These are phyloP conservation scores for Dryomyza anilis DNA, from an alignment of 2,888 invertebrate genomes.

Conservation along the genomic window DNA sequence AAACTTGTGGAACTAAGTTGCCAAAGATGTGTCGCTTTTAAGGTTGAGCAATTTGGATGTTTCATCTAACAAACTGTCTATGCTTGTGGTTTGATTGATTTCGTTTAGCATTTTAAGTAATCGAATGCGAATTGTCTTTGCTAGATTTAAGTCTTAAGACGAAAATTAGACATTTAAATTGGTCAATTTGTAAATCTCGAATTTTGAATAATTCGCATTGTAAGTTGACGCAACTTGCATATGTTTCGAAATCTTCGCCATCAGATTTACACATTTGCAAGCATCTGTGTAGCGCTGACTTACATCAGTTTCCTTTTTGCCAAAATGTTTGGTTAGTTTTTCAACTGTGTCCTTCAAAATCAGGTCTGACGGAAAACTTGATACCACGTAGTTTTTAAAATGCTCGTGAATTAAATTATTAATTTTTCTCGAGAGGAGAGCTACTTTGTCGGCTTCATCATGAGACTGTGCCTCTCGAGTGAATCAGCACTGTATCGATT, in stretches of 20 bases:
- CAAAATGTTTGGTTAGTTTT: not conserved
- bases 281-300: not conserved
- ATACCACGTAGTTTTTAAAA: too few species aligned
- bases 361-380: too few species aligned
- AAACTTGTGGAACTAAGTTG: too few species aligned
- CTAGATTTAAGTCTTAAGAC: not conserved
- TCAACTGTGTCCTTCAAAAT: too few species aligned
- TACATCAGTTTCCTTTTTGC: not conserved
- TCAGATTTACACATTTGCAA: not conserved
- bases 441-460: too few species aligned
- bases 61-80: not conserved
- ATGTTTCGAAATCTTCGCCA: not conserved
- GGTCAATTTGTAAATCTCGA: not conserved
- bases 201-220: not conserved
- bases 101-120: not conserved
- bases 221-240: not conserved
- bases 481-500: too few species aligned
- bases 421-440: too few species aligned
- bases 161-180: too few species aligned
- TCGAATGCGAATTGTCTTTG: not conserved
- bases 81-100: not conserved
- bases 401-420: not conserved
- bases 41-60: not conserved
- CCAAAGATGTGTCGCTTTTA: not conserved
- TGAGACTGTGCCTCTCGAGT: too few species aligned